Conservation (phyloP, 2,888 invertebrate genomes). For the Diarsia mendica region DNA sequence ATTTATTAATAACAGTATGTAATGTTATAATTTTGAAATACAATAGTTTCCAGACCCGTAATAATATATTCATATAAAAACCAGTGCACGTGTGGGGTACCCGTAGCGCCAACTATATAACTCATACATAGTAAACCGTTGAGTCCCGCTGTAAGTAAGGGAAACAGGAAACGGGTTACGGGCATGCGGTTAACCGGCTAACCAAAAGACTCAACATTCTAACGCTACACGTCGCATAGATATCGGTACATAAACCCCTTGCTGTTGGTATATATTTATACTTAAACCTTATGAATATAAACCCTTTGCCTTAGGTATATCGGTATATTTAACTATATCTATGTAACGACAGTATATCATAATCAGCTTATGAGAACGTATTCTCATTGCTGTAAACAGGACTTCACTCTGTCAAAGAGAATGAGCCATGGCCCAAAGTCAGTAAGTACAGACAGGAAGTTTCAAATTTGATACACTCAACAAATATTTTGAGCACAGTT, state of each 20-base stretch:
- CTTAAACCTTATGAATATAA: neutral
- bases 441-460: neutral
- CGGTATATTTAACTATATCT: neutral
- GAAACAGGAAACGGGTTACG: constrained; percentile 47
- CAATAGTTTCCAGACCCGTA: neutral
- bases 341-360: too few species aligned
- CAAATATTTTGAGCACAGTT: constrained; percentile 26
- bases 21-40: neutral
- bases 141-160: constrained; percentile 27
- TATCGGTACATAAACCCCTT: constrained; percentile 5
- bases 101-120: neutral
- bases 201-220: constrained; percentile 50
- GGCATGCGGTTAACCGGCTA: constrained; percentile 57
- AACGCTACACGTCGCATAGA: constrained; percentile 11
- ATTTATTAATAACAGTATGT: neutral
- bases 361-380: neutral
- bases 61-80: neutral
- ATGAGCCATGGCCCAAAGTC: neutral
- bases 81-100: neutral
- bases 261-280: neutral
- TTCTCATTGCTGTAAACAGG: neutral
- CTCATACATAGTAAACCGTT: constrained; percentile 1
- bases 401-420: neutral
- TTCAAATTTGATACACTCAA: neutral
- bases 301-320: neutral